Conservation (phyloP, 2,888 invertebrate species). For the Pollenia amentaria region DNA sequence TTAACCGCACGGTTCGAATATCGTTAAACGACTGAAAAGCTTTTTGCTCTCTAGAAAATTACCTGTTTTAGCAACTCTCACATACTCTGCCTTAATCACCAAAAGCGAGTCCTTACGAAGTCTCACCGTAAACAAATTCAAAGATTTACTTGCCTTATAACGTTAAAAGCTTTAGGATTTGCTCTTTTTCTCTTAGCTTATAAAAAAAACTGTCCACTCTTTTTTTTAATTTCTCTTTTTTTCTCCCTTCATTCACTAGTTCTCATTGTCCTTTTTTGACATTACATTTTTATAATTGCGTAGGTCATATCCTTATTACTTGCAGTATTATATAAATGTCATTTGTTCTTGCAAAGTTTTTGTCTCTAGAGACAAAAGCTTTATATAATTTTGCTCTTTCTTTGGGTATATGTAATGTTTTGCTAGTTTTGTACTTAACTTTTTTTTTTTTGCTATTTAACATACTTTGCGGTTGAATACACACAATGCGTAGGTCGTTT, state of each 20-base stretch:
- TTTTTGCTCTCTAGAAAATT: slow-evolving; percentile 68
- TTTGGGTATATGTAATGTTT: neutral
- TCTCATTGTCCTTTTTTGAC: neutral
- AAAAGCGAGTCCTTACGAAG: slow-evolving; percentile 46
- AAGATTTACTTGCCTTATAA: slow-evolving; percentile 20
- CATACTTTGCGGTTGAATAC: slow-evolving; percentile 19
- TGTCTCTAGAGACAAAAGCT: slow-evolving; percentile 57
- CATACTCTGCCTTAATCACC: neutral
- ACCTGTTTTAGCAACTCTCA: slow-evolving; percentile 56
- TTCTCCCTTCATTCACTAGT: neutral
- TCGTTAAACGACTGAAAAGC: slow-evolving; percentile 73
- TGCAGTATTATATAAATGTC: neutral
- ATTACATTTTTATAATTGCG: slow-evolving; percentile 54
- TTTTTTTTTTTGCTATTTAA: slow-evolving; percentile 37
- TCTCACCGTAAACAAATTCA: neutral
- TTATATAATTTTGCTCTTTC: slow-evolving; percentile 27
- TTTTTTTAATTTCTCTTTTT: neutral
- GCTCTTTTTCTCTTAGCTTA: neutral
- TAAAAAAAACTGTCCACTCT: neutral
- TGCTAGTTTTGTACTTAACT: neutral
- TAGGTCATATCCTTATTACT: slow-evolving; percentile 72
- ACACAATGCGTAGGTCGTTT: neutral
- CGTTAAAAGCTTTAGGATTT: neutral
- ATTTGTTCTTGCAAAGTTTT: slow-evolving; percentile 7
- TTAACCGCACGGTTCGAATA: slow-evolving; percentile 69